Evolutionary conservation across 2,113 vertebrate species (phyloP), one percentile per base, ranked within the genome.

Genomic region (Brachyhypopomus occidentalis): DNA sequence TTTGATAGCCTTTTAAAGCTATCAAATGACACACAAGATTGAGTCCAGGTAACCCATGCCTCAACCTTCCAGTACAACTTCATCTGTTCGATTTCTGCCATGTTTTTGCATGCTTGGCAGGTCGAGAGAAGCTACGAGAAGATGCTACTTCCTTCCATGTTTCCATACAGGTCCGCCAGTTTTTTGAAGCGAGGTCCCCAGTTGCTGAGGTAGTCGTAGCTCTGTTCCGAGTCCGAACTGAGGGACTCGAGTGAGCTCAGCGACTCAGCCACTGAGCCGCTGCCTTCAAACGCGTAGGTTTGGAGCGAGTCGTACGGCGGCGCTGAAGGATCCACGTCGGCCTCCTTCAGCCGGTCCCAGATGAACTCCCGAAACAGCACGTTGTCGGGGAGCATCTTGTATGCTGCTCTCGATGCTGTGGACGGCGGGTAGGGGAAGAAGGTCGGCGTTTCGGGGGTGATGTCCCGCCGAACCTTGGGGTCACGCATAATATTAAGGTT

Each of bases 181-280:
- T 97, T 95, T 90, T 97, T 96, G 86, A 99, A 98, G 4, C 95
- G 96, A 0, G 97, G 97, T 0, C 97, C 97, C 96, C 97, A 98
- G 93, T 95, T 96, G 92, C 95, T 97, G 70, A 99, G 95, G 88
- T 98, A 98, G 91, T 98, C 97, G 0, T 98, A 98, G 90, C 96
- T 98, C 92, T 99, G 97, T 82, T 99, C 97, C 58, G 97, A 98
- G 93, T 96, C 97, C 82, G 96, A 95, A 89, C 96, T 97, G 88
- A 96, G 90, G 0, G 97, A 98, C 89, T 98, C 97, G 86, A 99
- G 89, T 0, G 97, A 98, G 84, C 97, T 98, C 77, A 99, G 95
- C 0, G 97, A 98, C 72, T 97, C 97, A 0, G 97, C 97, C 27
- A 98, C 94, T 0, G 97, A 99, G 80, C 97, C 97, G 0, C 92